A percentile compares a stretch with the other conserved stretches of the same genome.
Evolutionary conservation across 2,113 vertebrate species (phyloP).

Genomic region (Pangasianodon hypophthalmus): DNA sequence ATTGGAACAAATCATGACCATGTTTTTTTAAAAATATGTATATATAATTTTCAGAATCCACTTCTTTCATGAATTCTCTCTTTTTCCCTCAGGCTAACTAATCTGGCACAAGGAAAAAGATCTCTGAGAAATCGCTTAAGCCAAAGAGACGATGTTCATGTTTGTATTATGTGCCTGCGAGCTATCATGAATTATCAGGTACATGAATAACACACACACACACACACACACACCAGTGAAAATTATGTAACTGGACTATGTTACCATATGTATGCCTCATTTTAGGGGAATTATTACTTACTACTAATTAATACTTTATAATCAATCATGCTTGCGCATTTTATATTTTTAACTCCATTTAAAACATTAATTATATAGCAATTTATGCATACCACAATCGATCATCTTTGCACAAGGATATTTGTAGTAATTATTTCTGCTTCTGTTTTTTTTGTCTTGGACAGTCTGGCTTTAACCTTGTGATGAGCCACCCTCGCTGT

Average conservation of each 20-base stretch:
- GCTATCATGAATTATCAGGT: conserved; percentile 99
- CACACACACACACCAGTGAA: conserved; percentile 4
- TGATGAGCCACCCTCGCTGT: conserved; percentile 93
- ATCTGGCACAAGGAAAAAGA: conserved; percentile 76
- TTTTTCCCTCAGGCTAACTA: conserved; percentile 62
- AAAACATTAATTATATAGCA: background rate
- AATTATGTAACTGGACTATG: background rate
- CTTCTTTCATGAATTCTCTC: background rate
- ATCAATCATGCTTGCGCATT: background rate
- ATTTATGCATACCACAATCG: background rate
- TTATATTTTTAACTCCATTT: background rate
- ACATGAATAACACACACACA: conserved; percentile 2
- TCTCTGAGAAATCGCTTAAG: conserved; percentile 76
- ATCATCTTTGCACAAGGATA: background rate
- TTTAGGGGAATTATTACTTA: background rate
- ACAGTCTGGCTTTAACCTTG: conserved; percentile 93
- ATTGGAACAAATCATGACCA: background rate
- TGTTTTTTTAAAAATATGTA: background rate
- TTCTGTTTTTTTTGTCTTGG: conserved; percentile 8
- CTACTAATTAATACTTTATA: background rate
- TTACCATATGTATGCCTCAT: background rate
- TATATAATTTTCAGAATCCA: background rate
- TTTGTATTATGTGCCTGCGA: conserved; percentile 96
- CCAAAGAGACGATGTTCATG: conserved; percentile 91
- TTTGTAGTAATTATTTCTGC: background rate